Evolutionary conservation across 1,140 invertebrate genomes (phyloP), one percentile per base, ranked within the genome.

Genomic region (Drosophila sulfurigaster): DNA sequence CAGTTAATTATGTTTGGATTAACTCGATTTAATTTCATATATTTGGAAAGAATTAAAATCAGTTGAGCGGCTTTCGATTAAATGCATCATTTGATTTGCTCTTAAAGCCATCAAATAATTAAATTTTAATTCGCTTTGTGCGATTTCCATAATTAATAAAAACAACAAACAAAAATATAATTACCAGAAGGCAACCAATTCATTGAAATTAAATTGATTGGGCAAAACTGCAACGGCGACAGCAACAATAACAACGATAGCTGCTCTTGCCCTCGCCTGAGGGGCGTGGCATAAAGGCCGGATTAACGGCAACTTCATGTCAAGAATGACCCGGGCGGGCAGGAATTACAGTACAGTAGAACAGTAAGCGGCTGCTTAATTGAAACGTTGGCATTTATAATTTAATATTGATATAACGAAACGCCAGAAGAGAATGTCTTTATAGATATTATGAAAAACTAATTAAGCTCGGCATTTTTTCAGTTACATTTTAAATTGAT

Each of bases 71-170:
- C 54, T 48, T 71, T 32, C 38, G 64, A 63, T 81, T 64, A 49
- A 69, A 60, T 60, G 46, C 32, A 59, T 54, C 57, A 20, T 43
- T 70, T 46, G 51, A 73, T 70, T 76, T 74, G 52, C 13, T 57
- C 72, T 85, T 88, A 79, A 70, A 79, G 82, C 76, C 54, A 48
- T 15, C 41, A 71, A 77, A 74, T 79, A 88, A 87, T 87, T 74
- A 77, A 82, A 79, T 62, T 60, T 54, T 77, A 82, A 86, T 82
- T 65, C 62, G 83, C 72, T 71, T 74, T 51, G 16, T 76, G 65
- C 43, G 60, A 64, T 77, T 54, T 69, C n/a, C 70, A 73, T 52
- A 32, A 62, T 66, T 72, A 51, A 78, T 69, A 69, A 32, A 72
- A 64, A 45, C 35, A 38, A 35, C 62, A 35, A 13, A 28, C 13